Base-by-base conservation (phyloP, 2,797 vertebrate species). In the Nothura maculosa region DNA sequence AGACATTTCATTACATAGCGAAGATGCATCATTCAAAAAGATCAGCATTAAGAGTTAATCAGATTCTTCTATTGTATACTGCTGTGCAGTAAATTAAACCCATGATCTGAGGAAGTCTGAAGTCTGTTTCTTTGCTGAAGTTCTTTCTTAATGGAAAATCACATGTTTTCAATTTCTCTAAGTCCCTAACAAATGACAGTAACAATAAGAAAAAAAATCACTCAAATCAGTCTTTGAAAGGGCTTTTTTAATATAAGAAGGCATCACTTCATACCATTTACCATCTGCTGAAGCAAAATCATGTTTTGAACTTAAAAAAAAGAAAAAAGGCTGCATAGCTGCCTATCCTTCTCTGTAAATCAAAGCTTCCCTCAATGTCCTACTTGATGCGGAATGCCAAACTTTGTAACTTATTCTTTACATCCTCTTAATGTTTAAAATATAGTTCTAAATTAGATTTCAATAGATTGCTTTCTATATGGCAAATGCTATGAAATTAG, bases 271-370 rank as follows among this genome's bases (percentile, higher is more conserved):
- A 81, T 36, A 63, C 84, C 79, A 94, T 97, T 92, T 97, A 81
- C 84, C 79, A 94, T 97, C 93, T 97, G 79, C 90, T 91, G 52
- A 97, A 85, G 82, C 94, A 94, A 42, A 96, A 67, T 80, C 93
- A 93, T 76, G 58, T 85, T 97, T 94, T 89, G 61, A 95, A 89
- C 64, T 24, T 47, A 10, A 48, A 24, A 48, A 47, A 4, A 47
- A 45, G 4, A 19, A 45, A 9, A 94, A 96, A 96, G 64, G 40
- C 45, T 81, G 96, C 67, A 78, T 74, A 62, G 81, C 45, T 92
- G 45, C n/a, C 70, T 96, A 62, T 92, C 84, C 58, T 95, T 91
- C 93, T 74, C 63, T 90, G 34, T 67, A 93, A 96, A 9, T 55
- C 48, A 94, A 92, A 92, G 79, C 81, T 94, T 87, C 81, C 74